Base-by-base conservation (phyloP, 2,113 vertebrate species). In the Neotoma lepida region DNA sequence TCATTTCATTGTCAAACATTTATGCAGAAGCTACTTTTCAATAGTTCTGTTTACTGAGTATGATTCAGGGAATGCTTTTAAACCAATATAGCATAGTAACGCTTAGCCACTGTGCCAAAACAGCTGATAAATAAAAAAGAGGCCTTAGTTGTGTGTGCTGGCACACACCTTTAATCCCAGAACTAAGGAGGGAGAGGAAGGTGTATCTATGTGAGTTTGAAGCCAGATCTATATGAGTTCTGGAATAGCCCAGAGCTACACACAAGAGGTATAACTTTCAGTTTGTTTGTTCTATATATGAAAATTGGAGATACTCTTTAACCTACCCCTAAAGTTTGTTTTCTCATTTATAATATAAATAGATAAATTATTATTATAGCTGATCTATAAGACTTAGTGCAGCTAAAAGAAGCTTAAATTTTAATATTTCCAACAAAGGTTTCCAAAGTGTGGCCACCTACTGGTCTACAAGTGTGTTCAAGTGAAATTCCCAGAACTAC, bases 381-480 rank as follows among this genome's bases (percentile, higher is more conserved):
- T 88, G 49, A 68, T 63, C 41, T 86, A 80, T 80, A 78, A 84
- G 18, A 33, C 13, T 73, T 61, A 90, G 49, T 91, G n/a, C 12
- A 61, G 56, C 14, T 88, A 80, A 84, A 91, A 86, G 33, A 74
- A 94, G 46, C 18, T 41, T 81, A 54, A 77, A 24, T 77, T 94
- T 85, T 77, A 78, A 46, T 91, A 41, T 97, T 15, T 49, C 17
- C 56, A 33, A 56, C 14, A 76, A 7, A 61, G 35, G 4, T 46
- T 91, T 90, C 61, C 24, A 41, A n/a, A 90, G 41, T 56, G 6
- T 80, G 22, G 33, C 73, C 22, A 26, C 6, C 13, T 1, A 63
- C 1, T 0, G 15, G 33, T 41, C 46, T 76, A 86, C 35, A 86
- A 74, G 41, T 10, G 41, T 39, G 28, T 70, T 81, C 26, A 76